Conservation (phyloP, 2,113 vertebrate species). For the Microcebus jonahi region DNA sequence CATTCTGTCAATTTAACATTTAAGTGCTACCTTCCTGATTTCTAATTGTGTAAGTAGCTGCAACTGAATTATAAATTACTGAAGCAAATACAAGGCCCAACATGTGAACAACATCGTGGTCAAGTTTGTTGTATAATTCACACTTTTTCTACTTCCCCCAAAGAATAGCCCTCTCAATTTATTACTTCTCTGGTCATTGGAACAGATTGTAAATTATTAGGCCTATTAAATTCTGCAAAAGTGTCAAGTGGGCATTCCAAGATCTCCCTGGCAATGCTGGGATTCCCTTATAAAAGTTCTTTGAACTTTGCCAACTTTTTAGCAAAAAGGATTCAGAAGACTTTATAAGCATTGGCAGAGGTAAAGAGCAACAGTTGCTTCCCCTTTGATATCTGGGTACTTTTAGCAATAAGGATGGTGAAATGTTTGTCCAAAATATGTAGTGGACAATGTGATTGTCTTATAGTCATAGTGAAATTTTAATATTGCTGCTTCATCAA, state of each 20-base stretch:
- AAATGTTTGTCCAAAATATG: not conserved
- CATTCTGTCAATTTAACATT: not conserved
- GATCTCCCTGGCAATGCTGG: not conserved
- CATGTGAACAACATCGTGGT: not conserved
- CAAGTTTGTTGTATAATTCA: not conserved
- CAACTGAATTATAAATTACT: not conserved
- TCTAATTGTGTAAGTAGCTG: not conserved
- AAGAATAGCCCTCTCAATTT: not conserved
- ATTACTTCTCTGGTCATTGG: not conserved
- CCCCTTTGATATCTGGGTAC: not conserved
- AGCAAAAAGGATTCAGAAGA: not conserved
- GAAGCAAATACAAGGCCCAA: not conserved
- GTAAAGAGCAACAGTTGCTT: not conserved
- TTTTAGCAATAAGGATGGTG: not conserved
- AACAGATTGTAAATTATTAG: not conserved
- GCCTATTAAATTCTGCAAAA: not conserved
- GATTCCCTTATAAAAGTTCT: not conserved
- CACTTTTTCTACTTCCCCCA: not conserved
- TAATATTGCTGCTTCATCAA: not conserved
- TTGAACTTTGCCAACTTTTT: not conserved
- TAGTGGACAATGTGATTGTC: not conserved
- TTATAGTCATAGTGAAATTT: not conserved
- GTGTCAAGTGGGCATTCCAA: not conserved
- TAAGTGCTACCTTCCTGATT: not conserved
- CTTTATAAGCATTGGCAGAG: not conserved